phyloP scores from a whole-genome alignment of 2,888 invertebrate genomes.

The Drosophila bunnanda region DNA sequence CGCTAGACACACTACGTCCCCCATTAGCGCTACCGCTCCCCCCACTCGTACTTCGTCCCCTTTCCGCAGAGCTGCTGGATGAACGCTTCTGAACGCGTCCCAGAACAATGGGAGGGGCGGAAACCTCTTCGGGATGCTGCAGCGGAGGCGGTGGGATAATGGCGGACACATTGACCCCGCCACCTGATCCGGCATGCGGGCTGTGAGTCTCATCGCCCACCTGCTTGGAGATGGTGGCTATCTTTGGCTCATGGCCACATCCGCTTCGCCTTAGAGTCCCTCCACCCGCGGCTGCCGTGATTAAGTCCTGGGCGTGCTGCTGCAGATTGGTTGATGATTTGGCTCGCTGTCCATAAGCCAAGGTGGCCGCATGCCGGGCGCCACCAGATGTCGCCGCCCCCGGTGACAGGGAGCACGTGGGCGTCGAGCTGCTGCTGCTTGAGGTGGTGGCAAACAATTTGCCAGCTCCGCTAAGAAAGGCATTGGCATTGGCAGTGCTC shows the following conservation, averaged over 20 bases:
- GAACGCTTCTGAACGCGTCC: conserved; percentile 80
- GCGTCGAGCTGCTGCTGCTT: conserved; percentile 49
- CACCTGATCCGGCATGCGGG: conserved; percentile 37
- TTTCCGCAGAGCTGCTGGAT: conserved; percentile 59
- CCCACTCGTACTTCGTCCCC: conserved; percentile 58
- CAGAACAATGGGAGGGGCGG: conserved; percentile 75
- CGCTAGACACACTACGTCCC: conserved; percentile 60
- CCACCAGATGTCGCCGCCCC: conserved; percentile 40
- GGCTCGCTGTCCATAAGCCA: conserved; percentile 71
- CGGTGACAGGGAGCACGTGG: conserved; percentile 68
- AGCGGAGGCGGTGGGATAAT: conserved; percentile 73
- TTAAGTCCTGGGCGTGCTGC: conserved; percentile 66
- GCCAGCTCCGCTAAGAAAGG: conserved; percentile 71
- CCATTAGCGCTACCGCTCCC: conserved; percentile 48
- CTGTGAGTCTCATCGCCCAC: conserved; percentile 76
- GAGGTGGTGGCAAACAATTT: conserved; percentile 58
- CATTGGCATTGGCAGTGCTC: conserved; percentile 79
- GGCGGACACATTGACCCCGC: conserved; percentile 52
- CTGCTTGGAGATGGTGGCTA: conserved; percentile 84
- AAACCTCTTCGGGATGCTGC: conserved; percentile 77
- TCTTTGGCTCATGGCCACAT: conserved; percentile 82
- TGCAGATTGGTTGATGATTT: conserved; percentile 73
- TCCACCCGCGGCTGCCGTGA: conserved; percentile 38
- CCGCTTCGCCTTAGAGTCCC: conserved; percentile 50
- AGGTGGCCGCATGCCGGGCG: conserved; percentile 62